phyloP scores from a whole-genome alignment of 2,113 vertebrate genomes.

The Takifugu bimaculatus region DNA sequence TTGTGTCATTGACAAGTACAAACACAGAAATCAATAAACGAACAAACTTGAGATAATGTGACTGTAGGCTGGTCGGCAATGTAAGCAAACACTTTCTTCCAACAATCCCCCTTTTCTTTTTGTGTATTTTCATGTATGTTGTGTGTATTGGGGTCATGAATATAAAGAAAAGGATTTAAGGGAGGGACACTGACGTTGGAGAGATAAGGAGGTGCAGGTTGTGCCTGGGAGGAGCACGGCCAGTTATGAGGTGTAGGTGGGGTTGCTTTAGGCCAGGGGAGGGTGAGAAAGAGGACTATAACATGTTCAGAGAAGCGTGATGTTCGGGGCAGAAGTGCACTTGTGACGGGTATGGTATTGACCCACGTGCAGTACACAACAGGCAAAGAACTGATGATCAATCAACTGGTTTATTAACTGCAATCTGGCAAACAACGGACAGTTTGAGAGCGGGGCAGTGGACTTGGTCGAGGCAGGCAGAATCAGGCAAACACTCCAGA shows the following conservation, averaged over 20 bases:
- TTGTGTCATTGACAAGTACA: constrained; percentile 48
- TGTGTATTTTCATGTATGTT: constrained; percentile 14
- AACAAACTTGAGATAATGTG: constrained; percentile 38
- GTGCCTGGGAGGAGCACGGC: constrained; percentile 9
- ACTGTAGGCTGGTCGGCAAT: constrained; percentile 57
- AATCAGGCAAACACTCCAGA: too few relatives aligned
- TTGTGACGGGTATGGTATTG: too few relatives aligned
- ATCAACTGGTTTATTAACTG: too few relatives aligned
- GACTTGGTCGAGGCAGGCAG: too few relatives aligned
- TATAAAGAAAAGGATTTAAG: constrained; percentile 11
- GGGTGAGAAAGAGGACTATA: neutral
- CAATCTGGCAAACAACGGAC: too few relatives aligned
- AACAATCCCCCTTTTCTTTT: neutral
- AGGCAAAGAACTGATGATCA: too few relatives aligned
- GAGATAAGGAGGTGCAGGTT: constrained; percentile 18
- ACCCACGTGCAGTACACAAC: too few relatives aligned
- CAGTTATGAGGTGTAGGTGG: constrained; percentile 47
- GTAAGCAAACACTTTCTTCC: constrained; percentile 30
- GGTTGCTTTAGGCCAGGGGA: constrained; percentile 37
- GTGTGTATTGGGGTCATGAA: constrained; percentile 12
- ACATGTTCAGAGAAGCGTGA: too few relatives aligned
- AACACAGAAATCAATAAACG: constrained; percentile 48
- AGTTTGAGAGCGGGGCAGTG: too few relatives aligned
- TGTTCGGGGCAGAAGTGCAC: too few relatives aligned
- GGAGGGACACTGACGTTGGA: constrained; percentile 5